Percentiles rank a stretch among this genome's conserved stretches.
Conservation (phyloP, 2,797 vertebrate genomes). For the Epinephelus malabaricus region DNA sequence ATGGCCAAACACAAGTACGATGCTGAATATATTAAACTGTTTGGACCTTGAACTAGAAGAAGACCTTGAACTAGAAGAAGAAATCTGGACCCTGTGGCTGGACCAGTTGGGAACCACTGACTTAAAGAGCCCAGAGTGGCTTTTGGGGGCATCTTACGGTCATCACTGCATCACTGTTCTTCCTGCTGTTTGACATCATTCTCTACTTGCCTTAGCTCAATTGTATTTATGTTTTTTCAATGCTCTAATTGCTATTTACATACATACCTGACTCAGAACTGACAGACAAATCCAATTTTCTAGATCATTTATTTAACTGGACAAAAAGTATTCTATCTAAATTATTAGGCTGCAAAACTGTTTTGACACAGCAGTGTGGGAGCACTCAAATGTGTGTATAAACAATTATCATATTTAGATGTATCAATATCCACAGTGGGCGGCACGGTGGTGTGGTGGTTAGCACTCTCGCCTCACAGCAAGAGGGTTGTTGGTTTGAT, state of each 20-base stretch:
- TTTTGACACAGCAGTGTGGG: background rate
- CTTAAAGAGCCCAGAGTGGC: background rate
- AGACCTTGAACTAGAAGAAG: too few relatives aligned
- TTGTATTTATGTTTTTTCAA: background rate
- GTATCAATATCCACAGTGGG: too few relatives aligned
- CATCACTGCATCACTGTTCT: background rate
- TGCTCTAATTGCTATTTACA: background rate
- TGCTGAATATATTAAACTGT: too few relatives aligned
- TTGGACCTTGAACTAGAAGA: too few relatives aligned
- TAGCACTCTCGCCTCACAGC: too few relatives aligned
- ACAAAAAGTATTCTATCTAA: background rate
- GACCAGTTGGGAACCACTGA: too few relatives aligned
- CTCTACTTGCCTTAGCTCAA: background rate
- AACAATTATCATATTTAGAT: background rate
- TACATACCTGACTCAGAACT: background rate
- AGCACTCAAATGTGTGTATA: background rate
- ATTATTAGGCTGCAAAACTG: background rate
- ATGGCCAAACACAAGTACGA: too few relatives aligned
- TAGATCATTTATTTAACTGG: background rate
- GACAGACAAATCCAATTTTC: background rate
- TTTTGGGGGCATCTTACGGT: conserved; percentile 1
- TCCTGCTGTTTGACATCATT: conserved; percentile 6
- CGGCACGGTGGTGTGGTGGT: too few relatives aligned
- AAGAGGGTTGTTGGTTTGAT: too few relatives aligned
- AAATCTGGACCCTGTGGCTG: too few relatives aligned